Evolutionary conservation across 2,888 invertebrate species (phyloP), one percentile per base, ranked within the genome.

Genomic region (Chrysodeixis includens): DNA sequence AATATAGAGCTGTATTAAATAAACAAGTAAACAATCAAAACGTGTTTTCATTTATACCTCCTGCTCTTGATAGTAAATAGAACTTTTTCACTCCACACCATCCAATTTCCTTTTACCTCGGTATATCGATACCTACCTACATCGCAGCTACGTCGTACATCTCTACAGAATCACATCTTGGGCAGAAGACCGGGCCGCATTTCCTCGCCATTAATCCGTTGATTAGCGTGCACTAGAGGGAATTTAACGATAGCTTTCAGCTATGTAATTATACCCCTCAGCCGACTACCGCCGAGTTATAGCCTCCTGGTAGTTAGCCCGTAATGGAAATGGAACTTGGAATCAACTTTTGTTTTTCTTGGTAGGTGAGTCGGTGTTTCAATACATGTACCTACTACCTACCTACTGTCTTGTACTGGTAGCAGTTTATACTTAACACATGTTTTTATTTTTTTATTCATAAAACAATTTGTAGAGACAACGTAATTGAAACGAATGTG

Each of bases 211-310:
- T 90, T 88, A 90, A 85, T 81, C 82, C 83, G 86, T 91, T 92
- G 90, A 92, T 92, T 92, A 92, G 90, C 77, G 84, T 84, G 83
- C 87, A 86, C 88, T 86, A 83, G 76, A 83, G 84, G 85, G 84
- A 79, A 82, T 88, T 92, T 92, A 90, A 92, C 89, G 91, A 89
- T 89, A 87, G 87, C 90, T 90, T 86, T 86, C 86, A 85, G 87
- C 85, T 79, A 77, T 82, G 88, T 91, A 92, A 92, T 92, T 92
- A 90, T 88, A 88, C 86, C 81, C 83, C 83, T 79, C 80, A 82
- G 74, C 78, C 81, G 77, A 20, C 83, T 79, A 82, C 82, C 74
- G 76, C 61, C 76, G 72, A 78, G 85, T 90, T 85, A 91, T 83
- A 74, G 79, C 79, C 56, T 70, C 66, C 77, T 85, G 78, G 87